Base-by-base conservation (phyloP, 2,888 invertebrate genomes). In the Lissonota sp. region DNA sequence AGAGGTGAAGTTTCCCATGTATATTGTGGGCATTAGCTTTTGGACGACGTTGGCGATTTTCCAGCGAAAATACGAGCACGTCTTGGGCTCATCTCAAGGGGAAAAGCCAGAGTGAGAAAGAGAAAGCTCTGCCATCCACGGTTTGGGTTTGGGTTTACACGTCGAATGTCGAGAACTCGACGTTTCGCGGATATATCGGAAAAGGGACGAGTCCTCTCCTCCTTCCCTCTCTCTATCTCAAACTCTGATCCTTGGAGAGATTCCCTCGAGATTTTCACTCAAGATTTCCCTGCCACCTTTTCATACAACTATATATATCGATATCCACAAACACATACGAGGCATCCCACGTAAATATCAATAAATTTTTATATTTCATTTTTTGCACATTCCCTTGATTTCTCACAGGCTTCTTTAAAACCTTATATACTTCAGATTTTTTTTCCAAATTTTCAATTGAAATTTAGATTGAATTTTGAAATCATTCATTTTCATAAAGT, bases 71-170 rank as follows among this genome's bases (percentile, higher is more conserved):
- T 74, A 57, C 55, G 51, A 67, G 67, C 83, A 74, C 70, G 72
- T 77, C 73, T 62, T 42, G 63, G 75, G 73, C 71, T 80, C 64
- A 69, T 80, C 75, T 80, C 79, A 66, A 75, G 79, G 79, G 79
- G 69, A 79, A 79, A 79, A 82, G 66, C 64, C 64, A 62, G 69
- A 67, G 64, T 70, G 73, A 57, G 70, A 63, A 64, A 55, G 57
- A 60, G 49, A 67, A 51, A 55, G 69, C 79, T 63, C 66, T 60
- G 37, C 46, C 66, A 53, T 40, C 40, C 57, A 39, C 55, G 51
- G 60, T 62, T 75, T 60, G 73, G 26, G 26, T 26, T 26, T 26
- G 26, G 26, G 26, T 26, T 26, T 26, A 53, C 62, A 70, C 70
- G 70, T 74, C 70, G 70, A 79, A 79, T 53, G 79, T 74, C 70